phyloP scores from a whole-genome alignment of 2,888 invertebrate genomes.

The Eupithecia centaureata region DNA sequence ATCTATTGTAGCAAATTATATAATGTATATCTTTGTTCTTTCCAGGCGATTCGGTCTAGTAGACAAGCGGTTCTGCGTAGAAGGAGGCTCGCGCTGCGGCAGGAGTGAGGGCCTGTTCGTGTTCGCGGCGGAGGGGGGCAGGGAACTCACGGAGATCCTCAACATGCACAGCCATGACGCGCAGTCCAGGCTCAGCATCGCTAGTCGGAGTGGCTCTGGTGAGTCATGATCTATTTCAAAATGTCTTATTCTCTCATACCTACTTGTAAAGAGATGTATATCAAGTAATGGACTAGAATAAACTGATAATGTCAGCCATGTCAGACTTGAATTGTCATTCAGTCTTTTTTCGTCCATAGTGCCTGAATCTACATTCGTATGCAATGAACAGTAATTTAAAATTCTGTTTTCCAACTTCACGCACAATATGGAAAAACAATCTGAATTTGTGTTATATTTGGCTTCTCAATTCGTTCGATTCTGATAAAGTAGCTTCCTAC shows the following conservation, averaged over 20 bases:
- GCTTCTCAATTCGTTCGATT: background rate
- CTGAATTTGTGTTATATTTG: background rate
- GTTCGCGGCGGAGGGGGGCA: slow-evolving; percentile 90
- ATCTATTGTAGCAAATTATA: too few species aligned
- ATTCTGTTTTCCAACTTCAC: too few species aligned
- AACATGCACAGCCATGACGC: slow-evolving; percentile 86
- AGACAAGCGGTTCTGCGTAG: slow-evolving; percentile 94
- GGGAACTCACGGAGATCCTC: slow-evolving; percentile 88
- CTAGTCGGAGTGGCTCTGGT: slow-evolving; percentile 78
- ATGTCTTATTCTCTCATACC: too few species aligned
- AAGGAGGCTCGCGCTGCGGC: slow-evolving; percentile 94
- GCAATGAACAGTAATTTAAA: too few species aligned
- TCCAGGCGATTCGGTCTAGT: slow-evolving; percentile 93
- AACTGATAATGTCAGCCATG: too few species aligned
- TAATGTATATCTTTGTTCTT: background rate
- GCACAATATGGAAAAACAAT: too few species aligned
- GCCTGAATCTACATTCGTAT: too few species aligned
- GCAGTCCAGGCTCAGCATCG: slow-evolving; percentile 76
- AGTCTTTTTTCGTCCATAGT: too few species aligned
- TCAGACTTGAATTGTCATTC: too few species aligned
- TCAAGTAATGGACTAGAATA: too few species aligned
- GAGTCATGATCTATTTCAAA: slow-evolving; percentile 17
- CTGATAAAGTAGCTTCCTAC: too few species aligned
- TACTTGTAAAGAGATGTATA: too few species aligned
- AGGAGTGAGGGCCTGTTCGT: slow-evolving; percentile 93